phyloP scores from a whole-genome alignment of 2,113 vertebrate genomes.

The Lycaon pictus region DNA sequence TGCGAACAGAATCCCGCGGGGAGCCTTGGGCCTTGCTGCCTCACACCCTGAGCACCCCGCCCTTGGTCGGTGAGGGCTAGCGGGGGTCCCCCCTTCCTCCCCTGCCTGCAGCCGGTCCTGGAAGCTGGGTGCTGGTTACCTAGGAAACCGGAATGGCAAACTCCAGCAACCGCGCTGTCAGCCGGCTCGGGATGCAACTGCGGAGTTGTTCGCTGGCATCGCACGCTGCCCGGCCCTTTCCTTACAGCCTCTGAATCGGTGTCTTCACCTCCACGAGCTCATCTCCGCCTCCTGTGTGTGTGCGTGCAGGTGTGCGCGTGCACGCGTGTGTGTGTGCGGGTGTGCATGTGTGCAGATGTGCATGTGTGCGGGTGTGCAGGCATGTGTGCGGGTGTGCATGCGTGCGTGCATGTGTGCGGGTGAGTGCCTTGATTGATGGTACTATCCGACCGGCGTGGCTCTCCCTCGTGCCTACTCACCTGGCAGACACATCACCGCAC shows the following conservation, averaged over 20 bases:
- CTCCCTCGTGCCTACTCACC: not conserved
- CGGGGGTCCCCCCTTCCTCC: not conserved
- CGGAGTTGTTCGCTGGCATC: constrained; percentile 26
- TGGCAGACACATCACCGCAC: too few species aligned
- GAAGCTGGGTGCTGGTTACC: constrained; percentile 81
- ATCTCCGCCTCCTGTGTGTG: not conserved
- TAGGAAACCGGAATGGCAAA: constrained; percentile 84
- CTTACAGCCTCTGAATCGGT: not conserved
- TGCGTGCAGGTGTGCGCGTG: not conserved
- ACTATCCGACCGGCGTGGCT: not conserved
- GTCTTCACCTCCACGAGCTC: not conserved
- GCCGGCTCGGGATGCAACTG: constrained; percentile 28
- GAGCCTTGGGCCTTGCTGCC: too few species aligned
- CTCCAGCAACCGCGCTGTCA: constrained; percentile 71
- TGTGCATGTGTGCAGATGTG: fast-evolving
- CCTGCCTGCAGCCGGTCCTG: constrained; percentile 72
- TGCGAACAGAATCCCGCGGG: too few species aligned
- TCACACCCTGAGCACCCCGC: too few species aligned
- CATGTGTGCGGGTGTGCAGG: fast-evolving
- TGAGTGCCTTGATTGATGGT: not conserved
- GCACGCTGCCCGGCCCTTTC: not conserved
- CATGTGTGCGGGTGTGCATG: not conserved
- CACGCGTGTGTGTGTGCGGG: not conserved
- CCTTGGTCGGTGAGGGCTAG: too few species aligned
- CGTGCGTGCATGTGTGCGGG: not conserved